Evolutionary conservation across 2,888 invertebrate species (phyloP), one percentile per base, ranked within the genome.

Genomic region (Cantharis rufa): DNA sequence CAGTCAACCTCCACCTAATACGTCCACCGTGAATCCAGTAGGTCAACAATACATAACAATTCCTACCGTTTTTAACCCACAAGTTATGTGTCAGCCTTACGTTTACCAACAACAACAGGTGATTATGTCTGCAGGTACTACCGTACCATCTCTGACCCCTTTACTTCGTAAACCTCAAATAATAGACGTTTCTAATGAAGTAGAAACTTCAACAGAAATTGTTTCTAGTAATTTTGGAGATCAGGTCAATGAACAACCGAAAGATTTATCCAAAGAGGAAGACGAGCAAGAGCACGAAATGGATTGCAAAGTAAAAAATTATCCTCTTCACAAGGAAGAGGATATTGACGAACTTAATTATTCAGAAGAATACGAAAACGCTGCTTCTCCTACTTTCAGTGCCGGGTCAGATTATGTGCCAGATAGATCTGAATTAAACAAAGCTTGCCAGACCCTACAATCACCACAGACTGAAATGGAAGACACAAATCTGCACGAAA

Each of bases 91-190:
- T 78, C 87, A 87, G 81, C 90, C 90, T 1, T 91, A 90, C 76
- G 85, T 91, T 83, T 90, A 90, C 82, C 90, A 90, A 78, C 90
- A 90, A 82, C 90, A 90, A 79, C 89, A 89, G 62, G 88, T 90
- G 62, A 89, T 90, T 84, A 89, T 90, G 84, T 89, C 90, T 15
- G 89, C 89, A 2, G 87, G 88, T 15, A 82, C 89, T 68, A 83
- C 89, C 64, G 84, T 88, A 69, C 86, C 88, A 62, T 85, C 87
- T 61, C 80, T 76, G 81, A 85, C 83, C 11, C 80, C 80, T 80
- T 15, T 75, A 21, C 16, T 71, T 69, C 74, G 71, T 48, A 85
- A 76, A 82, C 84, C 70, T 81, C 76, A 71, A 81, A 78, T 77
- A 27, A 72, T 75, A n/a, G 75, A 77, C 69, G 72, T 76, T 15